Conservation (phyloP, 2,888 invertebrate genomes). For the Tetheella fluctuosa region DNA sequence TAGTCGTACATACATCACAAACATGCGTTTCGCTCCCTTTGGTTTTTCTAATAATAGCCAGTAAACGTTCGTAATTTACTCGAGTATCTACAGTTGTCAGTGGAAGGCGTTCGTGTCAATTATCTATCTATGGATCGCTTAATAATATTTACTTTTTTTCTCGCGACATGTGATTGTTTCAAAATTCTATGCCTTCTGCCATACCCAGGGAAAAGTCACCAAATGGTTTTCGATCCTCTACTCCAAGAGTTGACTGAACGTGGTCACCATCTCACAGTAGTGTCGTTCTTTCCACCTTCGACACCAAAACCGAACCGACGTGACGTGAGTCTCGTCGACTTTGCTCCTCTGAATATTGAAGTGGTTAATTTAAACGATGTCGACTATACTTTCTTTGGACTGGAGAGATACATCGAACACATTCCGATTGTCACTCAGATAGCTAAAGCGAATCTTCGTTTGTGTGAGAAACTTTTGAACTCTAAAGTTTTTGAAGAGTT, state of each 20-base stretch:
- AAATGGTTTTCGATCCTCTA: conserved; percentile 74
- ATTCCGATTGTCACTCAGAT: conserved; percentile 34
- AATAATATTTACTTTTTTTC: conserved; percentile 28
- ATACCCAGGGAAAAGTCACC: conserved; percentile 78
- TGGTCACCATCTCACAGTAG: conserved; percentile 75
- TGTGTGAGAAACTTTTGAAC: conserved; percentile 53
- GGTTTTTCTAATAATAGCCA: conserved; percentile 16
- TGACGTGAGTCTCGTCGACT: conserved; percentile 53
- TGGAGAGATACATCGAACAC: conserved; percentile 37
- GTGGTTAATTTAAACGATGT: conserved; percentile 46
- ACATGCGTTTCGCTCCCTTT: conserved; percentile 12
- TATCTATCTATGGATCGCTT: conserved; percentile 20
- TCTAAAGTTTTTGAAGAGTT: conserved; percentile 53
- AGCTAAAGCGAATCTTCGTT: conserved; percentile 38
- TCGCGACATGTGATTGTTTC: conserved; percentile 36
- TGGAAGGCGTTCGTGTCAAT: not conserved
- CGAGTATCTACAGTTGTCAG: conserved; percentile 6
- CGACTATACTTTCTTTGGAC: conserved; percentile 38
- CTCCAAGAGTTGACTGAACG: conserved; percentile 64
- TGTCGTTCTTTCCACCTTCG: conserved; percentile 69
- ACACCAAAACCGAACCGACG: conserved; percentile 37
- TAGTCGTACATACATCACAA: conserved; percentile 10
- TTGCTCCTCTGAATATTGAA: conserved; percentile 47
- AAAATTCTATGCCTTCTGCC: conserved; percentile 70
- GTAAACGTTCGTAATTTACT: conserved; percentile 11